phyloP scores from a whole-genome alignment of 2,113 vertebrate species.

The Delphinus delphis region DNA sequence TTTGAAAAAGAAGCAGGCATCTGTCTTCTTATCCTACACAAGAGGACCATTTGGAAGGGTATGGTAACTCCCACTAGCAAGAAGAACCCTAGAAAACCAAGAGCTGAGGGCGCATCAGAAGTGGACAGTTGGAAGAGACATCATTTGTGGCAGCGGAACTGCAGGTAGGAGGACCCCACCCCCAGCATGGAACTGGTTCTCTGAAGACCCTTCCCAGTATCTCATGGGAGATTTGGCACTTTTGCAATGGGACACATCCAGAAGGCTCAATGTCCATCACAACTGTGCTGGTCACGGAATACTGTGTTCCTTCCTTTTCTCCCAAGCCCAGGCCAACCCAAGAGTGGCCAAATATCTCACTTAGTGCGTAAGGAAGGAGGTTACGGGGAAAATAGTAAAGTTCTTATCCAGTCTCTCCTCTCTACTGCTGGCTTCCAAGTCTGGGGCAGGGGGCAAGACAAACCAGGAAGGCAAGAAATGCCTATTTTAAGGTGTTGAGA shows the following conservation, averaged over 20 bases:
- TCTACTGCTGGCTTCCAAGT: neutral
- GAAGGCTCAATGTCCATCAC: neutral
- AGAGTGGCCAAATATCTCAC: neutral
- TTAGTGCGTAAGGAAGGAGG: neutral
- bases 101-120: neutral
- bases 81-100: neutral
- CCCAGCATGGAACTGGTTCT: neutral
- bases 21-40: neutral
- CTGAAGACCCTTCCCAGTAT: neutral
- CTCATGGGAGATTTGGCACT: neutral
- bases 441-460: neutral
- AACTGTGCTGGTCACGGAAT: neutral
- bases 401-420: neutral
- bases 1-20: neutral
- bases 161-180: neutral
- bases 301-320: neutral
- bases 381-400: neutral
- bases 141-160: neutral
- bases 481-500: neutral
- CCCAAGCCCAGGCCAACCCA: neutral
- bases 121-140: neutral
- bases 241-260: neutral
- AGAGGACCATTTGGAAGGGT: neutral
- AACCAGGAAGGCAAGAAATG: neutral
- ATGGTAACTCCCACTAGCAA: neutral